phyloP scores from a whole-genome alignment of 2,113 vertebrate species.

The Sclerurus mexicanus region DNA sequence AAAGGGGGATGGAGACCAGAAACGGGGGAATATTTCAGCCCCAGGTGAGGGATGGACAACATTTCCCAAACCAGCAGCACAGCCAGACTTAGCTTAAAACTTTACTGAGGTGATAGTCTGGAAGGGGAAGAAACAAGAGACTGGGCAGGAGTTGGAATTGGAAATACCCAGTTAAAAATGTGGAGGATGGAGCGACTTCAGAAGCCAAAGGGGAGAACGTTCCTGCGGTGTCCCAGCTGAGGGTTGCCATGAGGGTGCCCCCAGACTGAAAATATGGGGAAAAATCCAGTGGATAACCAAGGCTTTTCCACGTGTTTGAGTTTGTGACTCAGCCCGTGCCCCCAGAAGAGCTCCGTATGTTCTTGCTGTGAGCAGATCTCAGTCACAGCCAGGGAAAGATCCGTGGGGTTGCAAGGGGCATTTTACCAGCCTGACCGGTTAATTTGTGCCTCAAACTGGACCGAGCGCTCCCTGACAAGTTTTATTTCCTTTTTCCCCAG shows the following conservation, averaged over 20 bases:
- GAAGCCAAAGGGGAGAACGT: background rate
- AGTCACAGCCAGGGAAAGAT: rapidly evolving
- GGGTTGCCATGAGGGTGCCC: rapidly evolving
- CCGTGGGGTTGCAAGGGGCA: background rate
- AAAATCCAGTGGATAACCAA: background rate
- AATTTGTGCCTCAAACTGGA: background rate
- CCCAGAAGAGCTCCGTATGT: background rate
- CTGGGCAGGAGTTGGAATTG: background rate
- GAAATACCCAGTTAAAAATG: background rate
- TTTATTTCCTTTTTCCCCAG: background rate
- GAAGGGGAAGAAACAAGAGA: background rate
- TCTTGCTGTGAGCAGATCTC: background rate
- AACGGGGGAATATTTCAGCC: background rate
- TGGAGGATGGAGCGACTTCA: background rate
- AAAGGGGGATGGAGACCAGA: background rate
- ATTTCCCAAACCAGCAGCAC: background rate
- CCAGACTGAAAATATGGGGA: background rate
- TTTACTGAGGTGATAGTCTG: background rate
- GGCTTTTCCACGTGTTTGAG: background rate
- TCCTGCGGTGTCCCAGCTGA: background rate
- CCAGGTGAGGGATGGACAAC: background rate
- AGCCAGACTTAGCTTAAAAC: background rate
- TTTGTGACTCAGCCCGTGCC: background rate
- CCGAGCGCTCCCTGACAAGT: background rate
- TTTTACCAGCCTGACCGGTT: background rate